Evolutionary conservation across 1,140 invertebrate species (phyloP).

Genomic region (Leptinotarsa undecemlineata): DNA sequence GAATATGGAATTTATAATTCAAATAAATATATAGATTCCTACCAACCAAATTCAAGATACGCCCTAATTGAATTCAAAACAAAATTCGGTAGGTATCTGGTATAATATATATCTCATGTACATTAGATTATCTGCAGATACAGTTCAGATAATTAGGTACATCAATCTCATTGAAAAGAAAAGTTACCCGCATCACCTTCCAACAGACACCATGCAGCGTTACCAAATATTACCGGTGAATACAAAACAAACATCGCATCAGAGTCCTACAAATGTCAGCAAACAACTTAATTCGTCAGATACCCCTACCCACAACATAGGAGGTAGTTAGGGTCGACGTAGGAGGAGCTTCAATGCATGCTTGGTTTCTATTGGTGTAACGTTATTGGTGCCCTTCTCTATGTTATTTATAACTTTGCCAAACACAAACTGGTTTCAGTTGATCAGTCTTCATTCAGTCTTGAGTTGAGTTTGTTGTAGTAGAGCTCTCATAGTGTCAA

Average conservation of each 20-base stretch:
- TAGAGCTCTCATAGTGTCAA: too few relatives aligned
- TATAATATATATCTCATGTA: too few relatives aligned
- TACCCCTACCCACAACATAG: conserved; percentile 27
- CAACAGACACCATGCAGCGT: conserved; percentile 35
- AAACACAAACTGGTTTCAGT: conserved; percentile 15
- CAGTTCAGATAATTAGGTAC: background rate
- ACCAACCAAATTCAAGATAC: too few relatives aligned
- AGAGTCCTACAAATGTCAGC: conserved; percentile 35
- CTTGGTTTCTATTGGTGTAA: conserved; percentile 23
- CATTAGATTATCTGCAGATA: too few relatives aligned
- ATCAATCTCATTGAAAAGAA: background rate
- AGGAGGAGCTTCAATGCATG: background rate
- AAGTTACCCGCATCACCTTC: conserved; percentile 33
- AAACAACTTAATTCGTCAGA: conserved; percentile 40
- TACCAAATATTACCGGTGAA: conserved; percentile 40
- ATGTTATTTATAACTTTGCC: conserved; percentile 9
- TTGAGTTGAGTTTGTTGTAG: background rate
- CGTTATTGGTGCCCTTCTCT: conserved; percentile 25
- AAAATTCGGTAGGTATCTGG: too few relatives aligned
- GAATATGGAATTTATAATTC: too few relatives aligned
- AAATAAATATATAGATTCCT: too few relatives aligned
- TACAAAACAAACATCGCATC: conserved; percentile 47
- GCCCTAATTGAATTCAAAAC: too few relatives aligned
- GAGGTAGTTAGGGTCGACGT: background rate
- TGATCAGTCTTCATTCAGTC: conserved; percentile 1